Evolutionary conservation across 2,888 invertebrate genomes (phyloP), one percentile per base, ranked within the genome.

Genomic region (Artemia sinica): DNA sequence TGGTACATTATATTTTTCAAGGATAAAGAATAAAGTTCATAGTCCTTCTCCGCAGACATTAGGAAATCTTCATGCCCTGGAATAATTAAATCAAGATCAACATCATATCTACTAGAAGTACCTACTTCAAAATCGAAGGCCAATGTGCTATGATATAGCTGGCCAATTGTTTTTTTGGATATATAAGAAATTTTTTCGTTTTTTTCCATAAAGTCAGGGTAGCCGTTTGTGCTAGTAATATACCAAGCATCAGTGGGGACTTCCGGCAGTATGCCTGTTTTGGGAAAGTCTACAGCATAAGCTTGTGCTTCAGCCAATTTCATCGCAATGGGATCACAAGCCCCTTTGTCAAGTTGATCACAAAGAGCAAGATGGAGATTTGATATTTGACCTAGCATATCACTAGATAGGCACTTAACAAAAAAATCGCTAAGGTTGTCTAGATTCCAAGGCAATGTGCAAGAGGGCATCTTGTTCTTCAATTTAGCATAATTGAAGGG

Each of bases 171-270:
- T 49, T 67, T 67, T 14, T 50, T 48, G 6, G 67, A 67, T n/a
- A n/a, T 49, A n/a, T 67, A 67, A 11, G 67, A 67, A 8, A n/a
- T 8, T 12, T 41, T 12, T 63, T 67, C 67, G 12, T 11, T 50
- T 11, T 67, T 67, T 49, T 67, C 67, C 67, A 67, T 67, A 14
- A 67, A 67, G 14, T 67, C 67, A 50, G 67, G 67, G 49, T 67
- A 67, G 7, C 67, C 67, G 6, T 67, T 67, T 18, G 41, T 49
- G n/a, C 50, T 8, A 11, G 49, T 49, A 49, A 49, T 12, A 12
- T 67, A 13, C 49, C 41, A 14, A n/a, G 67, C 67, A 6, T 48
- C 50, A n/a, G 12, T 49, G n/a, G 67, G 67, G 50, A 67, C 67
- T 11, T 13, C 50, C 13, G 67, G 67, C 49, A 49, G 49, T 41